These are phyloP conservation scores for Morone saxatilis DNA, from an alignment of 2,113 vertebrate species.

Conservation along the genomic window DNA sequence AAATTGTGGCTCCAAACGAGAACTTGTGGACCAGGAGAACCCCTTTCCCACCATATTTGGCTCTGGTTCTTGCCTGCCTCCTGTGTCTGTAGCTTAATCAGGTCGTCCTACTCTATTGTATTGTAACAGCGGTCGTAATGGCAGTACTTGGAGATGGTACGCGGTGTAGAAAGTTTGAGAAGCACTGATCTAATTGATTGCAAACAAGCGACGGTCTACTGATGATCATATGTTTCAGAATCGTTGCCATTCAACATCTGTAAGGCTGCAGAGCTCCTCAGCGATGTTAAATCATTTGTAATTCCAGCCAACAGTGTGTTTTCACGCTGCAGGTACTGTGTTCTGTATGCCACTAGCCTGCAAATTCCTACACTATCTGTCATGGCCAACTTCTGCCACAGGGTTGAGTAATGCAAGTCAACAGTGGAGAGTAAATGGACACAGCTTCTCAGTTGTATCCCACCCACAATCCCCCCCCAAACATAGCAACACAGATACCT, in stretches of 20 bases:
- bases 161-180: no score
- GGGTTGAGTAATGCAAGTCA: conserved; percentile 48
- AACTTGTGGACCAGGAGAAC: no score
- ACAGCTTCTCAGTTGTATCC: not conserved
- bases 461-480: not conserved
- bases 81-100: no score
- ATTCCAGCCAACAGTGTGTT: conserved; percentile 10
- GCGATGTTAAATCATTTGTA: conserved; percentile 10
- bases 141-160: no score
- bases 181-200: not conserved
- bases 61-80: no score
- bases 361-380: conserved; percentile 37
- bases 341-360: conserved; percentile 11
- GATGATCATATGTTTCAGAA: not conserved
- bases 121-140: no score
- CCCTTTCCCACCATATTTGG: no score
- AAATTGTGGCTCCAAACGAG: no score
- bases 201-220: not conserved
- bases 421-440: conserved; percentile 39
- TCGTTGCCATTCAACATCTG: not conserved
- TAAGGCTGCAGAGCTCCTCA: conserved; percentile 1
- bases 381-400: conserved; percentile 28
- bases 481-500: conserved; percentile 30
- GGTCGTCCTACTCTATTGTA: no score
- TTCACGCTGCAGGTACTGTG: not conserved